These are phyloP conservation scores for Carposina sasakii DNA, from an alignment of 1,140 invertebrate genomes.

Conservation along the genomic window DNA sequence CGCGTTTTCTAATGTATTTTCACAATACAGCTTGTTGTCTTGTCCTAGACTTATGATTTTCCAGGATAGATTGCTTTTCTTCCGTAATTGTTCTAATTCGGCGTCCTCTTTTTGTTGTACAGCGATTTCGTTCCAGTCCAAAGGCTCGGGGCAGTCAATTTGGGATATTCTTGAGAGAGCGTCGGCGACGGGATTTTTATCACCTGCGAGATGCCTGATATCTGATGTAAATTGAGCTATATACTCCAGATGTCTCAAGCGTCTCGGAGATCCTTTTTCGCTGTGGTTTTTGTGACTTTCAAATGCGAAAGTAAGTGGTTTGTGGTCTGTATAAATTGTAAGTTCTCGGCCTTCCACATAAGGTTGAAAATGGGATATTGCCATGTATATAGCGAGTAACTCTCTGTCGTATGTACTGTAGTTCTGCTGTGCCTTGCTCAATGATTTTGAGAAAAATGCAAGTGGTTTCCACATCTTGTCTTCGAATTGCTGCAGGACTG, in stretches of 20 bases:
- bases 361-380: conserved; percentile 31
- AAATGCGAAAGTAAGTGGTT: conserved; percentile 38
- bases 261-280: background rate
- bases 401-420: conserved; percentile 35
- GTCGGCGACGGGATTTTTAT: conserved; percentile 16
- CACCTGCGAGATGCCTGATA: background rate
- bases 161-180: conserved; percentile 19
- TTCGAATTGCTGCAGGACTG: too few relatives aligned
- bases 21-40: background rate
- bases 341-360: conserved; percentile 28
- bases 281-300: background rate
- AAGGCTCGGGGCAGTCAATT: background rate
- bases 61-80: conserved; percentile 25
- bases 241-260: conserved; percentile 2
- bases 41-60: background rate
- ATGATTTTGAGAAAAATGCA: too few relatives aligned
- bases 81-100: background rate
- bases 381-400: conserved; percentile 27
- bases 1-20: background rate
- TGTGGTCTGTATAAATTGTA: conserved; percentile 40
- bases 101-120: background rate
- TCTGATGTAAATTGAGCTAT: conserved; percentile 9
- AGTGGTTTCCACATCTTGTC: too few relatives aligned
- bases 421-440: too few relatives aligned
- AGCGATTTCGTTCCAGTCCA: conserved; percentile 9